A percentile compares a stretch with the other conserved stretches of the same genome.
Evolutionary conservation across 1,140 invertebrate species (phyloP).

Genomic region (Oreohelix idahoensis): DNA sequence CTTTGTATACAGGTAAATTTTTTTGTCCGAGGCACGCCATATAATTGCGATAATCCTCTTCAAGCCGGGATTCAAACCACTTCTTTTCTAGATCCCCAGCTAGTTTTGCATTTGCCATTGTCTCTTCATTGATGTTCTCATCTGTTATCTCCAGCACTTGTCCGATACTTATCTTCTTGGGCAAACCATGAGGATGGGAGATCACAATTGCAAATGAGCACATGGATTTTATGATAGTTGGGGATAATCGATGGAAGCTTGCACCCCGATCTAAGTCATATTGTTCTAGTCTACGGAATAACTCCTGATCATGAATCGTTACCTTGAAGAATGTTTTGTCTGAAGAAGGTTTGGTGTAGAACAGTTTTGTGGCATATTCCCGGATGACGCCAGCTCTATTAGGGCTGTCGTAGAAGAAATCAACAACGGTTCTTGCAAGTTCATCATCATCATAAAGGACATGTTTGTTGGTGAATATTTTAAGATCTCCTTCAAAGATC

Average conservation of each 20-base stretch:
- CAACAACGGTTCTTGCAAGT: not conserved
- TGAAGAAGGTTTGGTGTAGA: conserved; percentile 13
- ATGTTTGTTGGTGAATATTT: conserved; percentile 35
- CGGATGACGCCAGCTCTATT: conserved; percentile 15
- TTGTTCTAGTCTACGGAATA: conserved; percentile 10
- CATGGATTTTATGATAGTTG: not conserved
- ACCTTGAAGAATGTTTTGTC: conserved; percentile 28
- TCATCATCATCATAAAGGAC: conserved; percentile 31
- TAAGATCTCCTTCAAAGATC: conserved; percentile 17
- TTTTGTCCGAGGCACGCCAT: conserved; percentile 3
- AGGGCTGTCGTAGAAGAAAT: conserved; percentile 28
- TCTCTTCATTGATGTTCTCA: conserved; percentile 28
- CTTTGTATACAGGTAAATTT: conserved; percentile 17
- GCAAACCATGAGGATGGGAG: conserved; percentile 30
- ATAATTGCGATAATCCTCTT: conserved; percentile 15
- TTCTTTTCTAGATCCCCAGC: not conserved
- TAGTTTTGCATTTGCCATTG: conserved; percentile 13
- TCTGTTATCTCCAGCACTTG: not conserved
- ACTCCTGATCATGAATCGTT: conserved; percentile 23
- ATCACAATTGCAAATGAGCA: conserved; percentile 21
- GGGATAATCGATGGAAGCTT: not conserved
- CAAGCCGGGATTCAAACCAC: conserved; percentile 14
- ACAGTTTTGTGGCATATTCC: conserved; percentile 18
- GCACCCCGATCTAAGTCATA: not conserved
- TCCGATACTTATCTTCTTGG: conserved; percentile 32